Conservation (phyloP, 2,888 invertebrate genomes). For the Drosophila antonietae region DNA sequence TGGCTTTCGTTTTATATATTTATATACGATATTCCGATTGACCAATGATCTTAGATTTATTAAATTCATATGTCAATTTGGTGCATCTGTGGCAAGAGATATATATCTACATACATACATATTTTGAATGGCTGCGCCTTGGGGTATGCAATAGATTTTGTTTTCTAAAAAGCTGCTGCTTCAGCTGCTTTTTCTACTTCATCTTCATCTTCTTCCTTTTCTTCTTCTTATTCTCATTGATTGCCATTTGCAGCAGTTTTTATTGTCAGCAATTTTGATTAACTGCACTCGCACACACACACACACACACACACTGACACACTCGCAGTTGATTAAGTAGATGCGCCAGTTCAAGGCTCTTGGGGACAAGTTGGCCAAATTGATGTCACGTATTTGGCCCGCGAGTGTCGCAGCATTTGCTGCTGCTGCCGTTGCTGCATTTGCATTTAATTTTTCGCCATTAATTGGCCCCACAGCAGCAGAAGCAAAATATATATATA, state of each 20-base stretch:
- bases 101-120: neutral
- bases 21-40: neutral
- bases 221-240: slow-evolving; percentile 11
- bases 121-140: slow-evolving; percentile 7
- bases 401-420: slow-evolving; percentile 32
- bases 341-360: slow-evolving; percentile 40
- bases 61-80: neutral
- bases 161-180: slow-evolving; percentile 1
- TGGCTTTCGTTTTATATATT: neutral
- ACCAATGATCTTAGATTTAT: neutral
- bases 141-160: slow-evolving; percentile 22
- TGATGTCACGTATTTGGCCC: slow-evolving; percentile 53
- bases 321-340: slow-evolving; percentile 29
- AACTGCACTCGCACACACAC: slow-evolving; percentile 15
- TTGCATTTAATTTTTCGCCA: slow-evolving; percentile 51
- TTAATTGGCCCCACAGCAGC: slow-evolving; percentile 60
- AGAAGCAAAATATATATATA: slow-evolving; percentile 2
- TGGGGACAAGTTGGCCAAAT: slow-evolving; percentile 49
- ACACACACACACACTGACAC: slow-evolving; percentile 1
- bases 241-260: slow-evolving; percentile 26
- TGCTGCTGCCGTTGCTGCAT: slow-evolving; percentile 16
- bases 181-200: slow-evolving; percentile 4
- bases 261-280: slow-evolving; percentile 38
- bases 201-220: neutral
- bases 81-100: neutral